Percentiles rank a stretch among this genome's conserved stretches.
These are phyloP conservation scores for Trichonephila clavata DNA, from an alignment of 1,140 invertebrate genomes.

Conservation along the genomic window DNA sequence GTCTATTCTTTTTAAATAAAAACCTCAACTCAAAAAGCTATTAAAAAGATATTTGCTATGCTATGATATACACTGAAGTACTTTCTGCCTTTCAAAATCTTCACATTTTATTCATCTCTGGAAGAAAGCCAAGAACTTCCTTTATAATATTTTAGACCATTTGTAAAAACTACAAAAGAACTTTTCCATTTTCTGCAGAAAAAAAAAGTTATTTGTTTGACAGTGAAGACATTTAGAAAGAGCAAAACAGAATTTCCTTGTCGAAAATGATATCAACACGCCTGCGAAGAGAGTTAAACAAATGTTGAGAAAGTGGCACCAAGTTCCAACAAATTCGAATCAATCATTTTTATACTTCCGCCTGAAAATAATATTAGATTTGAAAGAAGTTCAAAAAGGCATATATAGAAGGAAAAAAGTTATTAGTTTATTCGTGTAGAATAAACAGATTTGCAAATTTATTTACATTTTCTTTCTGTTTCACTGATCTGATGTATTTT, in stretches of 20 bases:
- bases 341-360: background rate
- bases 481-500: too few species aligned
- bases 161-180: constrained; percentile 2
- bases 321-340: background rate
- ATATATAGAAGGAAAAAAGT: background rate
- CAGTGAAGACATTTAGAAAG: constrained; percentile 10
- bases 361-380: constrained; percentile 1
- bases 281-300: constrained; percentile 6
- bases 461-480: too few species aligned
- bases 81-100: background rate
- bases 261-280: constrained; percentile 26
- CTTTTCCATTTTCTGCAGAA: too few species aligned
- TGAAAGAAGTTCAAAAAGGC: background rate
- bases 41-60: constrained; percentile 36
- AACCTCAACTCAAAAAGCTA: background rate
- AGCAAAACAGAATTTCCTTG: constrained; percentile 25
- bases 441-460: background rate
- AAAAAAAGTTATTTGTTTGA: constrained; percentile 15
- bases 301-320: constrained; percentile 7
- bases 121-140: background rate
- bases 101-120: background rate
- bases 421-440: background rate
- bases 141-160: background rate
- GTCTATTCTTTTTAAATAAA: background rate
- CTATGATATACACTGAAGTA: background rate